Evolutionary conservation across 2,888 invertebrate genomes (phyloP).

Genomic region (Drosophila parthenogenetica): DNA sequence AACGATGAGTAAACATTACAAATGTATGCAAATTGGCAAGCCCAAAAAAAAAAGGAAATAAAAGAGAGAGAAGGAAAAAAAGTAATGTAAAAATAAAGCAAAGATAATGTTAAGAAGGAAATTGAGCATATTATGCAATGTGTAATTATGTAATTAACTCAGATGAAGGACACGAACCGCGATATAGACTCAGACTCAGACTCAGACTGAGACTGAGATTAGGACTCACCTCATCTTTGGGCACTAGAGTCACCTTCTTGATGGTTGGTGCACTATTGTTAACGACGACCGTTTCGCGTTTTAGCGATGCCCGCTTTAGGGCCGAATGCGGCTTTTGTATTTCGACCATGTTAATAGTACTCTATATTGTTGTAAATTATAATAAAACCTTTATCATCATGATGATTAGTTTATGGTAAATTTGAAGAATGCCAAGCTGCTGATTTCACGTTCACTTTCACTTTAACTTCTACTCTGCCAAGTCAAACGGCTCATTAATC

Average conservation of each 20-base stretch:
- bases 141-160: conserved; percentile 44
- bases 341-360: conserved; percentile 80
- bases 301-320: conserved; percentile 82
- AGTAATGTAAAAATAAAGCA: not conserved
- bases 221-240: conserved; percentile 85
- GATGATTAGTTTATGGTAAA: conserved; percentile 33
- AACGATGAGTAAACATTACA: conserved; percentile 4
- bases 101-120: not conserved
- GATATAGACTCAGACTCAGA: not conserved
- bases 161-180: not conserved
- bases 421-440: conserved; percentile 36
- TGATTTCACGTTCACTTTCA: conserved; percentile 14
- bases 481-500: conserved; percentile 73
- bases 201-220: not conserved
- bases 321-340: conserved; percentile 84
- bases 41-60: conserved; percentile 1
- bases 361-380: conserved; percentile 24
- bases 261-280: conserved; percentile 84
- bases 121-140: conserved; percentile 27
- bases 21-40: conserved; percentile 50
- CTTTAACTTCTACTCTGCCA: conserved; percentile 15
- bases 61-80: not conserved
- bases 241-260: conserved; percentile 85
- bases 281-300: conserved; percentile 85
- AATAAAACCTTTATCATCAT: conserved; percentile 13